Evolutionary conservation across 2,888 invertebrate genomes (phyloP).

Genomic region (Allolobophora icterica): DNA sequence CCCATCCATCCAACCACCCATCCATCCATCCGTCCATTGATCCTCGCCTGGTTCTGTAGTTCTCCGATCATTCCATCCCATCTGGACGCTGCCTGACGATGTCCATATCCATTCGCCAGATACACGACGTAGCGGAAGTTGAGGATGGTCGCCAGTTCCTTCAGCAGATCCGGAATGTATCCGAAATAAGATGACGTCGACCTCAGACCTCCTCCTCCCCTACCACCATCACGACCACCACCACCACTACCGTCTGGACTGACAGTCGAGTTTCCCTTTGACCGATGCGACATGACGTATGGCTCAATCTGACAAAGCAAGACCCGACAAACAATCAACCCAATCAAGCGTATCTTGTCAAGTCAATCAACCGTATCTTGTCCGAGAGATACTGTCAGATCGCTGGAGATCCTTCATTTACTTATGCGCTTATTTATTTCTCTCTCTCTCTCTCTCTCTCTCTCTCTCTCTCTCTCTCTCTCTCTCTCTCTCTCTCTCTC

Average conservation of each 20-base stretch:
- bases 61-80: conserved; percentile 31
- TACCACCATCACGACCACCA: neutral
- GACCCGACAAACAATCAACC: neutral
- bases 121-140: conserved; percentile 15
- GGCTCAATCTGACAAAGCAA: neutral
- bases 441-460: no score
- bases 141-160: neutral
- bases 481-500: no score
- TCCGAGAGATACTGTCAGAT: no score
- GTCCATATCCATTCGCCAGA: neutral
- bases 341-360: neutral
- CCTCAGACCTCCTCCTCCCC: neutral
- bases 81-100: neutral
- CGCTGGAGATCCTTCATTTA: no score
- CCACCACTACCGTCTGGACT: neutral
- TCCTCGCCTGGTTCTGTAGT: conserved; percentile 8
- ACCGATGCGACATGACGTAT: neutral
- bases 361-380: neutral
- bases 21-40: neutral
- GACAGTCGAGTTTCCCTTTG: neutral
- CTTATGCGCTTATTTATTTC: no score
- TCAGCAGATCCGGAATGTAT: conserved; percentile 31
- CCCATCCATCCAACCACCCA: neutral
- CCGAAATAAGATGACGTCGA: conserved; percentile 12
- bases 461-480: no score